These are phyloP conservation scores for Tubulanus polymorphus DNA, from an alignment of 2,888 invertebrate species.

Conservation along the genomic window DNA sequence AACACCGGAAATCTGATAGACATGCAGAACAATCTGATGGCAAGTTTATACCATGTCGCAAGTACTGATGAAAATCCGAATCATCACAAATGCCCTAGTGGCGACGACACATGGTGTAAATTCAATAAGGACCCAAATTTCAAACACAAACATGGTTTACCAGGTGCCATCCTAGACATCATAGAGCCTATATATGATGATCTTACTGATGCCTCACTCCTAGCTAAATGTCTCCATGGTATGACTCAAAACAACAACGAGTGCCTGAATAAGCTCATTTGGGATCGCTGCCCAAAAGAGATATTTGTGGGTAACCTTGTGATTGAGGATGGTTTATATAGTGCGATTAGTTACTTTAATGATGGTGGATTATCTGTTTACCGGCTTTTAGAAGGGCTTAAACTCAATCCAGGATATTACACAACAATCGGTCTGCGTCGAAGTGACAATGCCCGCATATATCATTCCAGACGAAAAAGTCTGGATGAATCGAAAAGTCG, in stretches of 20 bases:
- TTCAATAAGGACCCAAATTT: background rate
- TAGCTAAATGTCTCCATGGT: background rate
- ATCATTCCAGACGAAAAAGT: too few species aligned
- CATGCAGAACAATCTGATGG: background rate
- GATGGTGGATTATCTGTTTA: too few species aligned
- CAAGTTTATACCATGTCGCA: background rate
- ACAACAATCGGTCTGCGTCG: too few species aligned
- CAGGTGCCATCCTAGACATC: background rate
- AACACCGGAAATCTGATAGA: background rate
- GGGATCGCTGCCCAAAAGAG: too few species aligned
- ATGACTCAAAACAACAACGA: conserved; percentile 1
- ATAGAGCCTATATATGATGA: background rate
- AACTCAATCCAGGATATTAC: too few species aligned
- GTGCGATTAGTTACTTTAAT: too few species aligned
- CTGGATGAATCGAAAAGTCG: too few species aligned
- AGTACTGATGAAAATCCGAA: background rate
- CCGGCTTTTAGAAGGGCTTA: too few species aligned
- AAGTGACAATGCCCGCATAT: too few species aligned
- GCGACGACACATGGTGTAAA: background rate
- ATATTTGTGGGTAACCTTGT: too few species aligned
- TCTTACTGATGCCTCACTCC: background rate
- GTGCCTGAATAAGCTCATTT: too few species aligned
- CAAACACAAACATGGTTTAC: background rate
- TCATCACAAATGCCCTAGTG: background rate
- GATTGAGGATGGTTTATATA: too few species aligned